phyloP scores from a whole-genome alignment of 1,140 invertebrate genomes.

The Lerema accius region DNA sequence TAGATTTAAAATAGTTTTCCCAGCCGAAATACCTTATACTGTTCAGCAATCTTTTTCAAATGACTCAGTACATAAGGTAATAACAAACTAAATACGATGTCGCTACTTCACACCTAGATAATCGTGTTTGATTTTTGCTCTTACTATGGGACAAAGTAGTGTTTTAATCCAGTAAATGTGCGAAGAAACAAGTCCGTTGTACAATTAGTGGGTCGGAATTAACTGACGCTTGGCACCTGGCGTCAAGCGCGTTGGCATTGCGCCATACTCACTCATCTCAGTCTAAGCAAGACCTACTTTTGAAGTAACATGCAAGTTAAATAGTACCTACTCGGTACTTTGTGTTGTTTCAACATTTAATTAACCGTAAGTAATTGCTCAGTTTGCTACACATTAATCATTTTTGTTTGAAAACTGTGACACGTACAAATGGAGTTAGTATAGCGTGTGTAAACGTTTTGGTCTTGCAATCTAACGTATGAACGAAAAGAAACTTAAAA shows the following conservation, averaged over 20 bases:
- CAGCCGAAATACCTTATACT: too few relatives aligned
- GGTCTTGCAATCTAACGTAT: too few relatives aligned
- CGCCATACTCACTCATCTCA: slow-evolving; percentile 61
- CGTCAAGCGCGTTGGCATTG: slow-evolving; percentile 55
- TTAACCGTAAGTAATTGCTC: background rate
- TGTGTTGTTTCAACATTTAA: slow-evolving; percentile 3
- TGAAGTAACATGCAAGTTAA: slow-evolving; percentile 28
- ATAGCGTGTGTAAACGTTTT: too few relatives aligned
- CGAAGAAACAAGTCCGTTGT: slow-evolving; percentile 19
- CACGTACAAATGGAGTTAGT: too few relatives aligned
- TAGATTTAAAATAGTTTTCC: too few relatives aligned
- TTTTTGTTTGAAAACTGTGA: too few relatives aligned
- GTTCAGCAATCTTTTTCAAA: too few relatives aligned
- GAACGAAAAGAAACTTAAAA: too few relatives aligned
- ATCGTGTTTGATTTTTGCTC: background rate
- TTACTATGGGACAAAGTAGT: background rate
- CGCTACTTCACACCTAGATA: background rate
- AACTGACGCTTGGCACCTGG: slow-evolving; percentile 67
- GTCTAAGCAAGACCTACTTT: slow-evolving; percentile 63
- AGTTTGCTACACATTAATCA: slow-evolving; percentile 1
- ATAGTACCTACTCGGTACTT: background rate
- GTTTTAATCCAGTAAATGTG: slow-evolving; percentile 15
- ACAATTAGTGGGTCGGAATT: slow-evolving; percentile 66
- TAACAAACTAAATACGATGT: too few relatives aligned
- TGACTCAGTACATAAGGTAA: too few relatives aligned